Conservation (phyloP, 2,888 invertebrate species). For the Morpho achilles region DNA sequence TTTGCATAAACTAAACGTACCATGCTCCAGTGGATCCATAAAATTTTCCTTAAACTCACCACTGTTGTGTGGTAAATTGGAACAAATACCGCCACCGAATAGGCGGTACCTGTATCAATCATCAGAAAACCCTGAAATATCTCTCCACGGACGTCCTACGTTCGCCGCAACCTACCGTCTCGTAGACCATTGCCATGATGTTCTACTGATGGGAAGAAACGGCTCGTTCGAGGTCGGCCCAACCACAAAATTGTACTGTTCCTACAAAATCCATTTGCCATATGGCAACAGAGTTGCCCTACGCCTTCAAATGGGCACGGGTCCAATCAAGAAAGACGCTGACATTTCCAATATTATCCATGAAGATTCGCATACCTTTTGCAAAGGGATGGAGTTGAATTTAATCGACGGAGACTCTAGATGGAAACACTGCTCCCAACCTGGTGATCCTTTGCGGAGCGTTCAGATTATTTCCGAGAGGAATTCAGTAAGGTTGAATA, state of each 20-base stretch:
- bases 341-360: slow-evolving; percentile 57
- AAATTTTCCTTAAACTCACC: slow-evolving; percentile 76
- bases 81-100: slow-evolving; percentile 80
- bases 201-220: slow-evolving; percentile 81
- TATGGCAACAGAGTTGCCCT: slow-evolving; percentile 84
- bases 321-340: slow-evolving; percentile 51
- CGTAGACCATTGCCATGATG: slow-evolving; percentile 86
- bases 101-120: slow-evolving; percentile 79
- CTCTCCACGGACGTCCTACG: slow-evolving; percentile 81
- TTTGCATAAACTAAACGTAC: slow-evolving; percentile 84
- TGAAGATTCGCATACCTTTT: slow-evolving; percentile 58
- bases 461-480: slow-evolving; percentile 80
- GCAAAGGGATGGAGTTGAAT: slow-evolving; percentile 78
- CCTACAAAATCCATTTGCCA: slow-evolving; percentile 84
- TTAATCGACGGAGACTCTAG: slow-evolving; percentile 78
- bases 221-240: slow-evolving; percentile 83
- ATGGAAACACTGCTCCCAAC: slow-evolving; percentile 81
- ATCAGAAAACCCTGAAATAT: slow-evolving; percentile 70
- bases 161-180: slow-evolving; percentile 83
- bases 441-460: slow-evolving; percentile 76
- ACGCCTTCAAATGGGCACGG: slow-evolving; percentile 78
- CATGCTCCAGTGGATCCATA: slow-evolving; percentile 81
- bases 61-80: slow-evolving; percentile 83
- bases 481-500: slow-evolving; percentile 75
- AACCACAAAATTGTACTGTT: slow-evolving; percentile 80